Conservation (phyloP, 2,797 vertebrate genomes). For the Catamblyrhynchus diadema region DNA sequence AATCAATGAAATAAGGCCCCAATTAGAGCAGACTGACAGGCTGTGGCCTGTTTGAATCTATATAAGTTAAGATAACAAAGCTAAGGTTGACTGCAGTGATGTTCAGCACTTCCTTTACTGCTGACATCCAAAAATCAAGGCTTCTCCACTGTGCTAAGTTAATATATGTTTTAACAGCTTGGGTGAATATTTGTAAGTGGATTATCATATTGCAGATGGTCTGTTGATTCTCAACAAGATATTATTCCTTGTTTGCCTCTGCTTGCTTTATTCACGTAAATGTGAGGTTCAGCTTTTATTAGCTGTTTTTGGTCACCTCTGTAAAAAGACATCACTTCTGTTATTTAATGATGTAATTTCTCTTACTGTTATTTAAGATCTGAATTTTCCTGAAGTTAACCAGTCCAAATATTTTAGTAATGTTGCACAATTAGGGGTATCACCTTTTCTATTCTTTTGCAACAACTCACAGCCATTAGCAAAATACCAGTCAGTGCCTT, state of each 20-base stretch:
- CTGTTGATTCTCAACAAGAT: not conserved
- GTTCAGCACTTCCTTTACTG: not conserved
- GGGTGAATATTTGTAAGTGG: not conserved
- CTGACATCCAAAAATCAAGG: not conserved
- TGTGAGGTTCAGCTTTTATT: not conserved
- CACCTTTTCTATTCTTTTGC: constrained; percentile 16
- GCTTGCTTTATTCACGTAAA: not conserved
- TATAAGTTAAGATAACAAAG: not conserved
- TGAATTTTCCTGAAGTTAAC: constrained; percentile 5
- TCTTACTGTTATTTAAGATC: not conserved
- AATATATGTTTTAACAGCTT: not conserved
- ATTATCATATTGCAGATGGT: not conserved
- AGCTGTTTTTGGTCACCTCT: not conserved
- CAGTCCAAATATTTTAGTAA: not conserved
- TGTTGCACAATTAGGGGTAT: constrained; percentile 19
- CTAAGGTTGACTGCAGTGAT: not conserved
- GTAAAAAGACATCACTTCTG: not conserved
- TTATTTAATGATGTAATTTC: not conserved
- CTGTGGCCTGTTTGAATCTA: not conserved
- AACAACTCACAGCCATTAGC: constrained; percentile 45
- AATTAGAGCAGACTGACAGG: not conserved
- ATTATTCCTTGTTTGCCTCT: not conserved
- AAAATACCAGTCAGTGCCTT: constrained; percentile 46
- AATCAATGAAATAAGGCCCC: not conserved
- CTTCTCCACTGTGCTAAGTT: not conserved